phyloP scores from a whole-genome alignment of 2,888 invertebrate genomes.

The Gandaritis pyraliata region DNA sequence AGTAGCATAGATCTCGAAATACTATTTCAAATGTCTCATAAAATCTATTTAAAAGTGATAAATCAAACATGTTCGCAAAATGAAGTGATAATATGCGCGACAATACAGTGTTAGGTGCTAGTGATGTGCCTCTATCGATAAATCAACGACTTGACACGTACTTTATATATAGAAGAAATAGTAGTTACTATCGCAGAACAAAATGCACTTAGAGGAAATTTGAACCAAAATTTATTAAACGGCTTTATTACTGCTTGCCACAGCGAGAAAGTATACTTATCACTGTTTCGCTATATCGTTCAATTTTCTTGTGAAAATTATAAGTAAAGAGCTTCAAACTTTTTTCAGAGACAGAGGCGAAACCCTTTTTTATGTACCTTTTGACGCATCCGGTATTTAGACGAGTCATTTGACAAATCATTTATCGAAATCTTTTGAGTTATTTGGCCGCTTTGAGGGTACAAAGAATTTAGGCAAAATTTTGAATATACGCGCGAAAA shows the following conservation, averaged over 20 bases:
- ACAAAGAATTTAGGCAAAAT: no score
- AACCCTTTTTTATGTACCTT: no score
- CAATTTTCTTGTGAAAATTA: no score
- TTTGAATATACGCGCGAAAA: no score
- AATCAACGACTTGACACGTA: conserved; percentile 43
- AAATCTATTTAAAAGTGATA: conserved; percentile 60
- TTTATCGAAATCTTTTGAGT: no score
- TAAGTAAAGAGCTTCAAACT: no score
- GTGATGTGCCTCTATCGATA: conserved; percentile 47
- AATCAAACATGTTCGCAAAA: conserved; percentile 48
- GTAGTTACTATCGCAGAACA: background rate
- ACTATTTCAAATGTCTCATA: conserved; percentile 60
- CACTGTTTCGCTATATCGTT: no score
- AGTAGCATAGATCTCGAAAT: background rate
- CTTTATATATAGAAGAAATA: background rate
- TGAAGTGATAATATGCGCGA: conserved; percentile 76
- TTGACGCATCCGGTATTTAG: no score
- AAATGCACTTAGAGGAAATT: background rate
- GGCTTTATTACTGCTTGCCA: background rate
- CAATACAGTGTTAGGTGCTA: conserved; percentile 60
- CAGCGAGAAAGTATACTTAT: no score
- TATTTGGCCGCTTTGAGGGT: no score
- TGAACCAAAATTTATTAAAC: background rate
- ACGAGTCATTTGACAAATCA: no score
- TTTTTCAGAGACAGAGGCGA: no score